Evolutionary conservation across 1,140 invertebrate genomes (phyloP), one percentile per base, ranked within the genome.

Genomic region (Pseudachorutes palmiensis): DNA sequence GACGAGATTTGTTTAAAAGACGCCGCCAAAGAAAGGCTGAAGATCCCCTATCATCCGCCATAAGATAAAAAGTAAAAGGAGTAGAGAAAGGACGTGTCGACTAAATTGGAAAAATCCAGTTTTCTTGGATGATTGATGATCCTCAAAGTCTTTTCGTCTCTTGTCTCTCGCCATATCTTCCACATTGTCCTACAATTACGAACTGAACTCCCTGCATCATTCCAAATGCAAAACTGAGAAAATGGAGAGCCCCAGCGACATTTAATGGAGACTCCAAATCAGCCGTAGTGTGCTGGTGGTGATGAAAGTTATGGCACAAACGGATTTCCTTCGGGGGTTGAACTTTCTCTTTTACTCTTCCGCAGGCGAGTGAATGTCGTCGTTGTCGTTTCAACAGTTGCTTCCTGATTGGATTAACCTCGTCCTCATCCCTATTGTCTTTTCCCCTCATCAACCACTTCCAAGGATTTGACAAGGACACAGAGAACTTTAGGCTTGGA

Each of bases 51-150:
- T 55, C 51, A 55, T 9, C 24, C 51, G 3, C 24, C 24, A 16
- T 14, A 26, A 55, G 12, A 55, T 14, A 55, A 55, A 26, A 26
- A 55, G 51, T 9, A 55, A 26, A 26, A 55, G 51, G 51, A 55
- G 14, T 16, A 16, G 24, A 55, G 24, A 55, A 22, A 26, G 51
- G 51, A 55, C 51, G 51, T 55, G 51, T 55, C 14, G 51, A 55
- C 51, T 55, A 55, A 55, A 55, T 55, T 55, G 51, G 51, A 55
- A 55, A 55, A 55, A 55, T 55, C 51, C 51, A 55, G 51, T 55
- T 55, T 55, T 55, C 12, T 26, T 16, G 51, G 51, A 55, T 55
- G 51, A 55, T 55, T 55, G 51, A 55, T 55, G 51, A 55, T 55
- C 51, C 51, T 9, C 5, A 41, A 19, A 19, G 5, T 41, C 36